Evolutionary conservation across 2,797 vertebrate species (phyloP).

Genomic region (Calcarius lapponicus): DNA sequence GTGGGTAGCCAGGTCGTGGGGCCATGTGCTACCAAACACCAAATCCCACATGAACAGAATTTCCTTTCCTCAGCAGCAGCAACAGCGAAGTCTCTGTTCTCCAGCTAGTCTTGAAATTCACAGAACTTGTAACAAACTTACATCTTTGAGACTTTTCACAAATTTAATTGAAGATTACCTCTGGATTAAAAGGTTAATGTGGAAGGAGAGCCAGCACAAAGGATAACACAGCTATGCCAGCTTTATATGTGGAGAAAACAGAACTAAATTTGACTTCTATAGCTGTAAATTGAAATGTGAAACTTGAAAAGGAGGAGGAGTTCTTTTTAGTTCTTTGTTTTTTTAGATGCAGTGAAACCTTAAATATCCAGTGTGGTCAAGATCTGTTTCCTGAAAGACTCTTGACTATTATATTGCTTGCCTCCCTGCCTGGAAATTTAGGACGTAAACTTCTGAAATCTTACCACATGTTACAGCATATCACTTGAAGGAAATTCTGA

Average conservation of each 20-base stretch:
- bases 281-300: not conserved
- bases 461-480: not conserved
- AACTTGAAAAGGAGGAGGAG: not conserved
- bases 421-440: not conserved
- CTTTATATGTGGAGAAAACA: not conserved
- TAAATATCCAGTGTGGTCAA: not conserved
- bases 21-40: accelerated
- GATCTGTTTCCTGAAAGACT: not conserved
- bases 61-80: not conserved
- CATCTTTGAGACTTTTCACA: not conserved
- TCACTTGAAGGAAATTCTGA: not conserved
- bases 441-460: not conserved
- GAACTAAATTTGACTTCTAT: not conserved
- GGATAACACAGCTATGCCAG: not conserved
- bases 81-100: not conserved
- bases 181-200: not conserved
- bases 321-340: not conserved
- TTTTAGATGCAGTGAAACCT: not conserved
- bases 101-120: not conserved
- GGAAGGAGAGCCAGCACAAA: not conserved
- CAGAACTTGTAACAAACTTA: not conserved
- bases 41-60: not conserved
- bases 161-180: not conserved
- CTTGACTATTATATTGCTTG: not conserved
- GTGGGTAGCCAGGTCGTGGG: not conserved